Percentiles rank a stretch among this genome's conserved stretches.
phyloP scores from a whole-genome alignment of 2,888 invertebrate genomes.

The Antheraea assamensis region DNA sequence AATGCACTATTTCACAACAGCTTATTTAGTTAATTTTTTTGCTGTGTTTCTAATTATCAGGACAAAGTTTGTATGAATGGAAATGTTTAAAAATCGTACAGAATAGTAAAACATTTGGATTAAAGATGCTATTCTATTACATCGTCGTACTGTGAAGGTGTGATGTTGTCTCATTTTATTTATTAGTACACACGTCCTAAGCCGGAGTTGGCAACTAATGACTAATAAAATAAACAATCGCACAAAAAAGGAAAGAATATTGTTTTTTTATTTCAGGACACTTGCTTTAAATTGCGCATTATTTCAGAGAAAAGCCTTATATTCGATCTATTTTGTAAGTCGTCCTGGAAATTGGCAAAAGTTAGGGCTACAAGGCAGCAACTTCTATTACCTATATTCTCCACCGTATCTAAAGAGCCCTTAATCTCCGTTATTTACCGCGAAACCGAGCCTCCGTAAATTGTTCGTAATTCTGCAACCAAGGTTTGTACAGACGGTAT shows the following conservation, averaged over 20 bases:
- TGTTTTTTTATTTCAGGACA: background rate
- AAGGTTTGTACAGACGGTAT: slow-evolving; percentile 26
- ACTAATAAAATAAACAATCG: background rate
- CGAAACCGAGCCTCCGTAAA: slow-evolving; percentile 26
- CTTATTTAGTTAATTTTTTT: too few species aligned
- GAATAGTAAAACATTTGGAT: too few species aligned
- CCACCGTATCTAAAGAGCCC: slow-evolving; percentile 8
- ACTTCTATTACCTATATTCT: slow-evolving; percentile 7
- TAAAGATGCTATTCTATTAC: too few species aligned
- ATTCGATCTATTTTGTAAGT: background rate
- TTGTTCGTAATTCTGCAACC: slow-evolving; percentile 34
- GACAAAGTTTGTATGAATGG: too few species aligned
- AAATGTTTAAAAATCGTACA: too few species aligned
- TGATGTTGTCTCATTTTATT: too few species aligned
- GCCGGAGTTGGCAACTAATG: too few species aligned
- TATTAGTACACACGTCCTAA: too few species aligned
- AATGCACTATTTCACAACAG: too few species aligned
- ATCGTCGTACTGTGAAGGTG: too few species aligned
- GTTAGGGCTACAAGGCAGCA: slow-evolving; percentile 8
- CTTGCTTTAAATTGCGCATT: slow-evolving; percentile 9
- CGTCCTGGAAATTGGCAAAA: slow-evolving; percentile 12
- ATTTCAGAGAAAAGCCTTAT: background rate
- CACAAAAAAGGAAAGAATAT: background rate
- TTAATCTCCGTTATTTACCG: slow-evolving; percentile 41
- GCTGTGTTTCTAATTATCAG: too few species aligned